phyloP scores from a whole-genome alignment of 2,888 invertebrate genomes.

The Dynastes hyllus region DNA sequence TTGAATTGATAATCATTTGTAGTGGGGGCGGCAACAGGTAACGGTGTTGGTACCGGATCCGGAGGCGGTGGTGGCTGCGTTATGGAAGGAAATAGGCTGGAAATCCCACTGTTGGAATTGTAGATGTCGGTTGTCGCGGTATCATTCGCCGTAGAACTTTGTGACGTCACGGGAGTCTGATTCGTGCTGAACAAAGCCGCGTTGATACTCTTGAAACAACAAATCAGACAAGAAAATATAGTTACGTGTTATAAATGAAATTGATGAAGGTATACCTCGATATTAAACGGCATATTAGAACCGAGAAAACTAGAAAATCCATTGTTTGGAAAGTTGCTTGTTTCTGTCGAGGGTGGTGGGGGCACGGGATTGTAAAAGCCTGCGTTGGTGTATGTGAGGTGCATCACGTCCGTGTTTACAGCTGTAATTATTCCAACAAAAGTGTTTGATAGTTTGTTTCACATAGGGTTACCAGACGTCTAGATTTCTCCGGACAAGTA shows the following conservation, averaged over 20 bases:
- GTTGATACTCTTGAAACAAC: slow-evolving; percentile 59
- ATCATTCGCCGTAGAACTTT: slow-evolving; percentile 51
- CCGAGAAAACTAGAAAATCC: slow-evolving; percentile 80
- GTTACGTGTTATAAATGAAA: no score
- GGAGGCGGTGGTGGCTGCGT: slow-evolving; percentile 72
- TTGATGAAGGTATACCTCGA: slow-evolving; percentile 63
- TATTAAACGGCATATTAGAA: slow-evolving; percentile 76
- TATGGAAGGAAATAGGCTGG: slow-evolving; percentile 67
- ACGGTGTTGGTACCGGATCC: slow-evolving; percentile 55
- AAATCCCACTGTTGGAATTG: slow-evolving; percentile 51
- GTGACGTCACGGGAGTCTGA: slow-evolving; percentile 34
- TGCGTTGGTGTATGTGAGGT: slow-evolving; percentile 63
- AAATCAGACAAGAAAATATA: neutral
- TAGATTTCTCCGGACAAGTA: no score
- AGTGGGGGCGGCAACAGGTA: slow-evolving; percentile 51
- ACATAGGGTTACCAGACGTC: no score
- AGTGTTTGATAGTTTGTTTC: no score
- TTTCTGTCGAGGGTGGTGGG: slow-evolving; percentile 59
- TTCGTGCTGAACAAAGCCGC: slow-evolving; percentile 54
- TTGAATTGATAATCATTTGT: slow-evolving; percentile 55
- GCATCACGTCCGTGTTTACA: slow-evolving; percentile 66
- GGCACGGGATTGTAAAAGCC: slow-evolving; percentile 73
- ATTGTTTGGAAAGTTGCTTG: slow-evolving; percentile 67
- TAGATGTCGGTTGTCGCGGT: slow-evolving; percentile 57
- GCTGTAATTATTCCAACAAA: neutral